phyloP scores from a whole-genome alignment of 2,797 vertebrate species.

The Labroides dimidiatus region DNA sequence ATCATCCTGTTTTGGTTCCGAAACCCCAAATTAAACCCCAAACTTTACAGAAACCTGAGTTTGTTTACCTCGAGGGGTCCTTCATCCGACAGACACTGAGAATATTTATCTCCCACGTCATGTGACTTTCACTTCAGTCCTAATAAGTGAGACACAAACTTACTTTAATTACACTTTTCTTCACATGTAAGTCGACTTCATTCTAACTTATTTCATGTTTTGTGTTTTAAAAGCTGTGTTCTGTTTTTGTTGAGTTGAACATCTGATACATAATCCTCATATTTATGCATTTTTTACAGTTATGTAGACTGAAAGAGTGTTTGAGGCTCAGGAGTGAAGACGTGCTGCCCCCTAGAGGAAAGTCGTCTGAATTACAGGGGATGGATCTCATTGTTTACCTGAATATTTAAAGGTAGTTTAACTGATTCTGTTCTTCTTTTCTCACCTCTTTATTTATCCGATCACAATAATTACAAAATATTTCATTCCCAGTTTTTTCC shows the following conservation, averaged over 20 bases:
- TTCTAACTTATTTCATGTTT: neutral
- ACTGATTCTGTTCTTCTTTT: neutral
- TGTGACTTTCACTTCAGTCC: neutral
- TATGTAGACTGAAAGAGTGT: neutral
- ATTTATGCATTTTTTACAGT: neutral
- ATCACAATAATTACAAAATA: neutral
- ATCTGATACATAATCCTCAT: neutral
- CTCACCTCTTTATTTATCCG: neutral
- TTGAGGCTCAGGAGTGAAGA: neutral
- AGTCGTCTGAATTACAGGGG: slow-evolving; percentile 2
- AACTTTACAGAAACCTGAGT: too few species aligned
- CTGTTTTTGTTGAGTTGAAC: neutral
- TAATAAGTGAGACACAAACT: neutral
- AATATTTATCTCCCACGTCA: neutral
- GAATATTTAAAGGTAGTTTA: neutral
- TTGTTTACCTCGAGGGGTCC: too few species aligned
- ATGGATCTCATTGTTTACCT: neutral
- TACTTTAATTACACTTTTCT: neutral
- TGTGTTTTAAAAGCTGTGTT: neutral
- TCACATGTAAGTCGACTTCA: neutral
- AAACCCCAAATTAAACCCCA: too few species aligned
- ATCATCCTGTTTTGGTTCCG: too few species aligned
- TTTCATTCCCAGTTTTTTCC: neutral
- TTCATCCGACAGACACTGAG: neutral
- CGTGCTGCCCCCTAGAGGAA: slow-evolving; percentile 24